Conservation (phyloP, 2,113 vertebrate genomes). For the Thunnus thynnus region DNA sequence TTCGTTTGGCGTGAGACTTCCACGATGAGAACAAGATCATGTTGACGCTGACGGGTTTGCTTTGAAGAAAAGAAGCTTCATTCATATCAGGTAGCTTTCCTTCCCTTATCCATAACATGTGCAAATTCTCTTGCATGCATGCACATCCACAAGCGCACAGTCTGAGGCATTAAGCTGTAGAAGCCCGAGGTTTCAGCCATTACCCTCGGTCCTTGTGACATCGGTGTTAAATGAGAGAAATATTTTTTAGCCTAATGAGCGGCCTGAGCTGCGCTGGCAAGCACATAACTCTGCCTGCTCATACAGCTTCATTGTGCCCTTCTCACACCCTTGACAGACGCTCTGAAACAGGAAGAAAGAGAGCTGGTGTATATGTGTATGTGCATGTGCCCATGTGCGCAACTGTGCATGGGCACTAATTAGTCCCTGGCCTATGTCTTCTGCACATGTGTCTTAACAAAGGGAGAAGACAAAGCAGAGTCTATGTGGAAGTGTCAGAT, state of each 20-base stretch:
- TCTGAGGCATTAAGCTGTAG: constrained; percentile 22
- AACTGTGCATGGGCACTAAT: constrained; percentile 56
- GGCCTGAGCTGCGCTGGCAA: constrained; percentile 52
- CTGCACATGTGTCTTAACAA: constrained; percentile 56
- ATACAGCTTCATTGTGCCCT: constrained; percentile 61
- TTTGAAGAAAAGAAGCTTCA: background rate
- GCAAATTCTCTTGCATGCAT: constrained; percentile 7
- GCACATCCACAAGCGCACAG: background rate
- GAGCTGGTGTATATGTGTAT: constrained; percentile 16
- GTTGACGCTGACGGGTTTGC: background rate
- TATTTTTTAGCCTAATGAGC: constrained; percentile 64
- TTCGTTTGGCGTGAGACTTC: background rate
- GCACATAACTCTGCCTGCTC: constrained; percentile 47
- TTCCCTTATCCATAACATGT: constrained; percentile 7
- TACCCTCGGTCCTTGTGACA: constrained; percentile 49
- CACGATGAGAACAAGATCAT: background rate
- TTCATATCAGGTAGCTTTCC: constrained; percentile 8
- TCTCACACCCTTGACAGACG: constrained; percentile 65
- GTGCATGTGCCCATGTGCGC: constrained; percentile 16
- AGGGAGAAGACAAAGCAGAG: constrained; percentile 49
- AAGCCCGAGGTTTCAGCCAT: constrained; percentile 41
- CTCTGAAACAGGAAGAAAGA: constrained; percentile 57
- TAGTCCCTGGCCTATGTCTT: constrained; percentile 63
- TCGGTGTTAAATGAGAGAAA: constrained; percentile 53
- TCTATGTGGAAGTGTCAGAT: constrained; percentile 39